Base-by-base conservation (phyloP, 2,888 invertebrate species). In the Agrilus mali region DNA sequence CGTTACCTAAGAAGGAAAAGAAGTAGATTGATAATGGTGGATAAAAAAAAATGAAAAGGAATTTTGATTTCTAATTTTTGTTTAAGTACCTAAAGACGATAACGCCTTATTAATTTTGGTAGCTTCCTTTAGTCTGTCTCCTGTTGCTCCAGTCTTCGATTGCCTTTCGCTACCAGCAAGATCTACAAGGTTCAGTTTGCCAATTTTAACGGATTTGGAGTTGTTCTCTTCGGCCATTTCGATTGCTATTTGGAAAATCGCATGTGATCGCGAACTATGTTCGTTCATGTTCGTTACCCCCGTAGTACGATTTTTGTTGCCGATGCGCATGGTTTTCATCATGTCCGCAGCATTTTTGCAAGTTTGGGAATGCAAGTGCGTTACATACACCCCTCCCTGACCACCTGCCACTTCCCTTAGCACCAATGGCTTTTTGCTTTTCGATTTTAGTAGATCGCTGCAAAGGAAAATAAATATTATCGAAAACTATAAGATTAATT, bases 81-180 rank as follows among this genome's bases (percentile, higher is more conserved):
- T 12, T 1, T 35, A 33, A 42, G 51, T 52, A 57, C 96, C 96
- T 51, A 98, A 74, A n/a, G 95, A 93, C 38, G 95, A 94, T 10
- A 98, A 73, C 33, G 95, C 94, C 63, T 95, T 76, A 72, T 97
- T 97, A 61, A 97, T 97, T 70, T 97, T 94, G 51, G 93, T 88
- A 2, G 96, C 96, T 70, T 97, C 97, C 55, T 92, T 88, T 47
- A 95, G 73, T 39, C 96, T 75, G 54, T 93, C 88, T 3, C 92
- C 94, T 14, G 83, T 82, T n/a, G 97, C 87, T 43, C 93, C 93
- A 6, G 96, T 94, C 72, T 98, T 98, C 44, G 86, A 82, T 68
- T 97, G 96, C 36, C 96, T 76, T 70, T 99, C 98, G 68, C 94
- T 94, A 38, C 98, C 98, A 33, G 98, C 98, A 61, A 98, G 74